Evolutionary conservation across 2,113 vertebrate genomes (phyloP), one percentile per base, ranked within the genome.

Genomic region (Alaudala cheleensis): DNA sequence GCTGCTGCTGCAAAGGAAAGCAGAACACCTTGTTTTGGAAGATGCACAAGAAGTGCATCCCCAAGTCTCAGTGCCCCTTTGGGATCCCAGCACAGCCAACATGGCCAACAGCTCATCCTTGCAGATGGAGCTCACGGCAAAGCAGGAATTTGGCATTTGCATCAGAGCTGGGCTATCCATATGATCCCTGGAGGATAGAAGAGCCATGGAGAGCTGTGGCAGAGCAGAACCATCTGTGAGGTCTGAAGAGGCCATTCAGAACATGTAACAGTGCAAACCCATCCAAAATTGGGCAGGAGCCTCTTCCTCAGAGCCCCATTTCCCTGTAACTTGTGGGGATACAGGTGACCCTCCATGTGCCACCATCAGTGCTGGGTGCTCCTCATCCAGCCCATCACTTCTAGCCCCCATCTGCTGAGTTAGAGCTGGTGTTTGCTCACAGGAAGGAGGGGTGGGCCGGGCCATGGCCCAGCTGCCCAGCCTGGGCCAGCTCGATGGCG

Each of bases 401-500:
- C 47, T 23, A 62, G 49, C 7, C 25, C 54, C 65, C 65, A 40
- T 22, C 9, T 44, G 14, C n/a, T 31, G 28, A 20, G 25, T 26
- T 44, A 20, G 19, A 31, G 22, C 12, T 3, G 66, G 23, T 13
- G 60, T 42, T 69, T 77, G 71, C 87, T 97, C 92, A 98, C 97
- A 94, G 89, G 72, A 96, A 76, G 83, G 88, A 85, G 3, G 84
- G 81, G 49, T 79, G 94, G 16, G 97, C 57, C 0, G 93, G 86
- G 5, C 81, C 34, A 1, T 92, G 88, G 5, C 90, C 82, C 86
- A 97, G 92, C 88, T 98, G 93, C 72, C 97, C 92, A 11, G 97
- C 82, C 93, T 98, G 92, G 37, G 97, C 98, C 96, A 98, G 84
- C 76, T 98, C 97, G 0, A 98, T 97, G 86, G 97, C 97, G 0